Evolutionary conservation across 2,888 invertebrate genomes (phyloP), one percentile per base, ranked within the genome.

Genomic region (Hirtodrosophila duncani): DNA sequence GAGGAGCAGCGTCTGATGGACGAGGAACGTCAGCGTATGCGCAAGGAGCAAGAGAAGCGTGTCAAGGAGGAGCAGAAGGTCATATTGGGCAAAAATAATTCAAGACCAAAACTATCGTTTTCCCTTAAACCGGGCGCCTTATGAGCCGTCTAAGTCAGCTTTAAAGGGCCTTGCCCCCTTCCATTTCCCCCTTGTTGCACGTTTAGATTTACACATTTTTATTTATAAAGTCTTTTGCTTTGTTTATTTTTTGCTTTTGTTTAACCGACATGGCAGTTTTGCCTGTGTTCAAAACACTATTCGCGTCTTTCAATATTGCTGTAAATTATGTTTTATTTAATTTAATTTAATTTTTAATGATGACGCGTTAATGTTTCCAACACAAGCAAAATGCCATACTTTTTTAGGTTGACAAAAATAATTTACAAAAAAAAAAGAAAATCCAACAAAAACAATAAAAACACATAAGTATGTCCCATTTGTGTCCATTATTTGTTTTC

Each of bases 1-100:
- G 98, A 98, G 89, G 97, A 98, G 87, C 97, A 98, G 88, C 91
- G 98, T 79, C 93, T 94, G 87, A 95, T 98, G 91, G 95, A 98
- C 78, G 98, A 98, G 88, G 96, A 97, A 85, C 91, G 95, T 69
- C 97, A 97, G 87, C 93, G 92, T 84, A 90, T 98, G 88, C 93
- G 95, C 84, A 96, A 95, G 87, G 97, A 98, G 87, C 95, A 97
- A 87, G 96, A 97, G 84, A 95, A 94, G 83, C 91, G 96, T 80
- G 90, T 94, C 53, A 96, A 95, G 88, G 96, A 96, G 87, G 97
- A 98, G 88, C 98, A 98, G 88, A 97, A 96, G 89, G 94, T 96
- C 88, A 98, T 98, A 81, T 90, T 98, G 81, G 98, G 98, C 74
- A 98, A 98, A 90, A 96, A 96, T 87, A 98, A 97, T 89, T 97